Evolutionary conservation across 1,140 invertebrate genomes (phyloP).

Genomic region (Drosophila leontia): DNA sequence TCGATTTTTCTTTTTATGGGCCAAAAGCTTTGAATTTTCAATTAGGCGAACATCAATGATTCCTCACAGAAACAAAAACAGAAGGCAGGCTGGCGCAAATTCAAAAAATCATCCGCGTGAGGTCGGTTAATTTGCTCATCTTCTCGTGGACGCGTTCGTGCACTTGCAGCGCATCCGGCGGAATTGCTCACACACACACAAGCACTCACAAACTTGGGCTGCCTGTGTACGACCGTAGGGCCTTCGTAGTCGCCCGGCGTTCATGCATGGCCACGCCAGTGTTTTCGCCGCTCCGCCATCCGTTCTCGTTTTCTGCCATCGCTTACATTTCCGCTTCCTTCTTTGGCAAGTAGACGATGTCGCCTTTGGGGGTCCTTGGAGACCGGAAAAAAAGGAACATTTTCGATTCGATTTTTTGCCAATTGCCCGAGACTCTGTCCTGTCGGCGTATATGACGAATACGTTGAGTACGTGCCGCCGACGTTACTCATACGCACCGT

Average conservation of each 20-base stretch:
- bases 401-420: conserved; percentile 78
- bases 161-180: conserved; percentile 66
- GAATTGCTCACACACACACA: conserved; percentile 35
- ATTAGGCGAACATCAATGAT: conserved; percentile 42
- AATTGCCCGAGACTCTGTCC: conserved; percentile 55
- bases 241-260: conserved; percentile 57
- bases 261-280: conserved; percentile 74
- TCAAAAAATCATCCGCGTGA: conserved; percentile 63
- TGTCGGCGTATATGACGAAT: conserved; percentile 67
- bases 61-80: conserved; percentile 1
- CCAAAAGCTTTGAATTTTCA: conserved; percentile 45
- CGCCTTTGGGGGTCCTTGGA: conserved; percentile 46
- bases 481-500: conserved; percentile 67
- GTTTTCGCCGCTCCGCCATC: conserved; percentile 53
- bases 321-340: conserved; percentile 74
- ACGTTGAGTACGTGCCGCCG: conserved; percentile 68
- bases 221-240: conserved; percentile 22
- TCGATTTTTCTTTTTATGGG: conserved; percentile 4
- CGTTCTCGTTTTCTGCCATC: conserved; percentile 49
- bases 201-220: conserved; percentile 10
- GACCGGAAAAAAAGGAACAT: conserved; percentile 51
- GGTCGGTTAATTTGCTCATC: conserved; percentile 72
- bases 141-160: conserved; percentile 56
- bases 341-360: conserved; percentile 48
- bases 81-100: conserved; percentile 29